Evolutionary conservation across 2,888 invertebrate genomes (phyloP).

Genomic region (Parnassius apollo): DNA sequence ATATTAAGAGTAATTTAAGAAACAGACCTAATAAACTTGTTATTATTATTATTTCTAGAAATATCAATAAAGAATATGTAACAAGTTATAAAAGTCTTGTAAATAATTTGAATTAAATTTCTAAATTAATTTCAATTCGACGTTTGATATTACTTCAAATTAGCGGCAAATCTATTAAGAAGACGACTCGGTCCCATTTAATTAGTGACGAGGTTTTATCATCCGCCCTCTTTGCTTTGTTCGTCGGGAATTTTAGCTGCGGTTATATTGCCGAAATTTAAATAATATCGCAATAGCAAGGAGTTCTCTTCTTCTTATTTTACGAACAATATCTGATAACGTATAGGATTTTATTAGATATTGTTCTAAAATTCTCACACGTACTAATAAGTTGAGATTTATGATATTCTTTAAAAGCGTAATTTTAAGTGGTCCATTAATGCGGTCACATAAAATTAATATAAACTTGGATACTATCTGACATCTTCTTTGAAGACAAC

Average conservation of each 20-base stretch:
- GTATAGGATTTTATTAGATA: slow-evolving; percentile 35
- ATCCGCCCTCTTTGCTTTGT: slow-evolving; percentile 67
- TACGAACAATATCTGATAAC: too few relatives aligned
- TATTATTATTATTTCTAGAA: too few relatives aligned
- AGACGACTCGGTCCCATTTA: slow-evolving; percentile 73
- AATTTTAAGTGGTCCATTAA: slow-evolving; percentile 27
- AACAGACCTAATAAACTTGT: too few relatives aligned
- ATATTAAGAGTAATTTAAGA: too few relatives aligned
- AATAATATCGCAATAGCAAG: slow-evolving; percentile 58
- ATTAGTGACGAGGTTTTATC: slow-evolving; percentile 78
- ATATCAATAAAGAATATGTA: too few relatives aligned
- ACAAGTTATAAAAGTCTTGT: too few relatives aligned
- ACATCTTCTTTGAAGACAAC: slow-evolving; percentile 68
- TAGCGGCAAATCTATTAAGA: slow-evolving; percentile 77
- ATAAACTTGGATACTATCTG: slow-evolving; percentile 48
- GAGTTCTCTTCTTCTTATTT: slow-evolving; percentile 47
- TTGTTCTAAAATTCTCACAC: slow-evolving; percentile 25
- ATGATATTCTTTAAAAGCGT: slow-evolving; percentile 23
- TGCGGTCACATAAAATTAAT: slow-evolving; percentile 39
- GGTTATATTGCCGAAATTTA: slow-evolving; percentile 68
- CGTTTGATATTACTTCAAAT: slow-evolving; percentile 68
- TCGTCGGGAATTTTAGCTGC: slow-evolving; percentile 65
- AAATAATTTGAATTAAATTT: slow-evolving; percentile 1
- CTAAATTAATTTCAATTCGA: slow-evolving; percentile 56
- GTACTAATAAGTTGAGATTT: slow-evolving; percentile 20